Percentiles rank a stretch among this genome's conserved stretches.
phyloP scores from a whole-genome alignment of 2,888 invertebrate genomes.

The Galeopsomyia nigrocyanea region DNA sequence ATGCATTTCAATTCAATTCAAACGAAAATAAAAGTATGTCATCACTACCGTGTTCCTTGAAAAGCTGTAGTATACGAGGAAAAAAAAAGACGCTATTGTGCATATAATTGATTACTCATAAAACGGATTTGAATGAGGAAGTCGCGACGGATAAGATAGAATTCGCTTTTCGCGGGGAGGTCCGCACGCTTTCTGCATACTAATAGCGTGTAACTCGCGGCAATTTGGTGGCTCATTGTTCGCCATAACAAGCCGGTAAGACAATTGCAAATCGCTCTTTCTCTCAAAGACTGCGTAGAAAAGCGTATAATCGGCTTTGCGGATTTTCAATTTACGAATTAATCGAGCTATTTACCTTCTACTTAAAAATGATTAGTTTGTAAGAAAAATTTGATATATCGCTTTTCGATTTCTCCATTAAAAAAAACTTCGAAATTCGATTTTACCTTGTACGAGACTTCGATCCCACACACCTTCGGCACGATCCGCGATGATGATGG shows the following conservation, averaged over 20 bases:
- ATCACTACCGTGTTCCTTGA: no score
- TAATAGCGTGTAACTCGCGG: constrained; percentile 1
- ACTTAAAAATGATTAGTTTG: no score
- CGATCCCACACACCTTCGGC: constrained; percentile 90
- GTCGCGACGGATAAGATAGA: constrained; percentile 1
- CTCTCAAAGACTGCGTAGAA: neutral
- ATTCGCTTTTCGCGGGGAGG: constrained; percentile 20
- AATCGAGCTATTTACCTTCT: no score
- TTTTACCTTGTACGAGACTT: constrained; percentile 81
- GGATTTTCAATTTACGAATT: no score
- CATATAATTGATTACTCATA: constrained; percentile 4
- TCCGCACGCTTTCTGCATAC: constrained; percentile 33
- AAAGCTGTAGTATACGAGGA: no score
- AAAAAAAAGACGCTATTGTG: constrained; percentile 8
- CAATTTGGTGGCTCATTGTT: constrained; percentile 39
- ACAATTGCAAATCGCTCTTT: neutral
- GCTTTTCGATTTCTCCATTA: no score
- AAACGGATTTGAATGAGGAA: constrained; percentile 27
- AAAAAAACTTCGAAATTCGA: neutral
- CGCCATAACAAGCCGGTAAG: constrained; percentile 27
- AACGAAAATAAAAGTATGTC: no score
- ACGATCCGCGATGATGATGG: constrained; percentile 84
- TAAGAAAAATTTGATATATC: no score
- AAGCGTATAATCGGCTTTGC: no score
- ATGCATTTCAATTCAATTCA: no score